Conservation (phyloP, 2,888 invertebrate species). For the Digitonthophagus gazella region DNA sequence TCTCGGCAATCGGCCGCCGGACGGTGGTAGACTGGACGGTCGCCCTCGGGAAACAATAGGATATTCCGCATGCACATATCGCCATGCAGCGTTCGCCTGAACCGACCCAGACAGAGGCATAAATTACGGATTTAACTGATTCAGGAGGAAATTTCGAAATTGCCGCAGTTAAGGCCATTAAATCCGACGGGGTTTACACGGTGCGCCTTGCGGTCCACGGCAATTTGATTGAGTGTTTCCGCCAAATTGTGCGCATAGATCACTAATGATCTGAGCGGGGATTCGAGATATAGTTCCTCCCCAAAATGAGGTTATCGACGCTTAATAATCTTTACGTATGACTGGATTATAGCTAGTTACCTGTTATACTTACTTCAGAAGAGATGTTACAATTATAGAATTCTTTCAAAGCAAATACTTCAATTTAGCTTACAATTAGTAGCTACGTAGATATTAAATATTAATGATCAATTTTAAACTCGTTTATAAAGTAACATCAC, state of each 20-base stretch:
- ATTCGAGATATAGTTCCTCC: neutral
- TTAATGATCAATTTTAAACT: neutral
- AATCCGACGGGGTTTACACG: slow-evolving; percentile 11
- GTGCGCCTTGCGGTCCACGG: slow-evolving; percentile 7
- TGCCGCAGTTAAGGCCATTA: slow-evolving; percentile 14
- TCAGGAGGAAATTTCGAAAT: slow-evolving; percentile 18
- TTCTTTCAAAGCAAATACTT: neutral
- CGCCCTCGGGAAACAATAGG: slow-evolving; percentile 30
- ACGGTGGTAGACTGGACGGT: slow-evolving; percentile 22
- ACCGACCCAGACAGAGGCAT: slow-evolving; percentile 8
- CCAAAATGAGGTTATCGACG: neutral
- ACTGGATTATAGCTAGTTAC: too few species aligned
- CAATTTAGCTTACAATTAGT: neutral
- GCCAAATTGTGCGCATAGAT: slow-evolving; percentile 1
- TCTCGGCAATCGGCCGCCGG: slow-evolving; percentile 29
- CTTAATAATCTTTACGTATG: too few species aligned
- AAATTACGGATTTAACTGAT: slow-evolving; percentile 17
- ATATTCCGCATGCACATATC: slow-evolving; percentile 22
- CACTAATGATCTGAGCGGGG: neutral
- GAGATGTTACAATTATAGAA: neutral
- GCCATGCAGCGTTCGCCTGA: neutral
- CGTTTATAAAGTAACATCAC: neutral
- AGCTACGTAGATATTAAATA: neutral
- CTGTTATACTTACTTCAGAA: too few species aligned
- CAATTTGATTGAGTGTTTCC: slow-evolving; percentile 12